A percentile compares a stretch with the other conserved stretches of the same genome.
Conservation (phyloP, 1,140 invertebrate genomes). For the Orchestia grillus region DNA sequence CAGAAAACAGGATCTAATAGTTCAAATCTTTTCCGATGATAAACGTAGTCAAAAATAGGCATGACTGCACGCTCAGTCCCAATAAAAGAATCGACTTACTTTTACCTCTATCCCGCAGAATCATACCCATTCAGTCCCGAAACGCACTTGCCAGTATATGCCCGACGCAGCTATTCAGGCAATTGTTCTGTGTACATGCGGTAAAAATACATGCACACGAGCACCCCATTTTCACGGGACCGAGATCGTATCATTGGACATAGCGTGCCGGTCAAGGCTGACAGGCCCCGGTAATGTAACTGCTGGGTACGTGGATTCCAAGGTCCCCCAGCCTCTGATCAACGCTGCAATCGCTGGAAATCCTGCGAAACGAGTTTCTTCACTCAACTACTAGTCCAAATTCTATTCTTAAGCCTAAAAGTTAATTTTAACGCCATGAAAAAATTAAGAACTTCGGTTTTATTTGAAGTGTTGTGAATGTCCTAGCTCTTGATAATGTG, state of each 20-base stretch:
- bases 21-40: neutral
- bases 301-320: neutral
- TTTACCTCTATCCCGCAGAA: neutral
- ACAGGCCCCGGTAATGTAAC: neutral
- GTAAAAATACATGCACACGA: no score
- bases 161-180: neutral
- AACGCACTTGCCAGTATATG: neutral
- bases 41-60: neutral
- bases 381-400: no score
- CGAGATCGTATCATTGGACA: neutral
- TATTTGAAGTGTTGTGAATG: neutral
- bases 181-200: neutral
- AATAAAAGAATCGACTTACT: neutral
- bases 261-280: neutral
- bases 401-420: neutral
- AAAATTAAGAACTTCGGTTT: neutral
- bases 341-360: neutral
- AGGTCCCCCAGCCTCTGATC: neutral
- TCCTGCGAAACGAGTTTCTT: neutral
- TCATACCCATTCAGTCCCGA: neutral
- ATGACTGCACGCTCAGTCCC: neutral
- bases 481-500: neutral
- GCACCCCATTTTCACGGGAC: neutral
- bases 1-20: neutral
- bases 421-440: neutral